Conservation (phyloP, 2,888 invertebrate genomes). For the Microctonus aethiopoides region DNA sequence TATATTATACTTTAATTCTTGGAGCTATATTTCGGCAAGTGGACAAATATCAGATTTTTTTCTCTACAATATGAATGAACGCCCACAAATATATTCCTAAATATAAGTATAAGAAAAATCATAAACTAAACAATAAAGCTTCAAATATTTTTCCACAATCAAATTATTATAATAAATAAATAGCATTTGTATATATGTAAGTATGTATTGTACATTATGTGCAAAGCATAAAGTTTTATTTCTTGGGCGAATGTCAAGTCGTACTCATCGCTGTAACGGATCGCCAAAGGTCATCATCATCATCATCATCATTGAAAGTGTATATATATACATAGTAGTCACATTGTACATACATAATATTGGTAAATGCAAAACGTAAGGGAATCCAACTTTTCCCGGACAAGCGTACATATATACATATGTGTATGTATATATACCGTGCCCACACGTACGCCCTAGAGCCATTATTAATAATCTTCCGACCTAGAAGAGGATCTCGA, state of each 20-base stretch:
- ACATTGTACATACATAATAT: background rate
- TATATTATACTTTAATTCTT: too few relatives aligned
- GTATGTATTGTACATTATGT: background rate
- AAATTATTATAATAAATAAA: background rate
- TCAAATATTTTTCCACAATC: background rate
- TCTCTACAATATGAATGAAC: background rate
- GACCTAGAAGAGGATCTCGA: slow-evolving; percentile 47
- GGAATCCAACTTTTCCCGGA: slow-evolving; percentile 20
- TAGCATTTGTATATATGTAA: background rate
- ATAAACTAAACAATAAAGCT: slow-evolving; percentile 1
- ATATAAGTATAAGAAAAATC: background rate
- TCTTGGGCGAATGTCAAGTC: slow-evolving; percentile 27
- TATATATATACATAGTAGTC: background rate
- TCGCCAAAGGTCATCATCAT: slow-evolving; percentile 34
- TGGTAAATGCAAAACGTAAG: background rate
- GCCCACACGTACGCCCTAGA: slow-evolving; percentile 47
- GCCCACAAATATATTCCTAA: background rate
- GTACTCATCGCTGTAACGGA: slow-evolving; percentile 27
- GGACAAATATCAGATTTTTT: background rate
- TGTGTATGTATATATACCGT: slow-evolving; percentile 33
- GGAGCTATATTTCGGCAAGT: slow-evolving; percentile 23
- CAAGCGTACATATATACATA: too few relatives aligned
- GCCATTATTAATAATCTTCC: slow-evolving; percentile 49
- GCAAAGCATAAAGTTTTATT: background rate
- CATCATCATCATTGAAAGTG: background rate